Evolutionary conservation across 2,113 vertebrate genomes (phyloP).

Genomic region (Oceanites oceanicus): DNA sequence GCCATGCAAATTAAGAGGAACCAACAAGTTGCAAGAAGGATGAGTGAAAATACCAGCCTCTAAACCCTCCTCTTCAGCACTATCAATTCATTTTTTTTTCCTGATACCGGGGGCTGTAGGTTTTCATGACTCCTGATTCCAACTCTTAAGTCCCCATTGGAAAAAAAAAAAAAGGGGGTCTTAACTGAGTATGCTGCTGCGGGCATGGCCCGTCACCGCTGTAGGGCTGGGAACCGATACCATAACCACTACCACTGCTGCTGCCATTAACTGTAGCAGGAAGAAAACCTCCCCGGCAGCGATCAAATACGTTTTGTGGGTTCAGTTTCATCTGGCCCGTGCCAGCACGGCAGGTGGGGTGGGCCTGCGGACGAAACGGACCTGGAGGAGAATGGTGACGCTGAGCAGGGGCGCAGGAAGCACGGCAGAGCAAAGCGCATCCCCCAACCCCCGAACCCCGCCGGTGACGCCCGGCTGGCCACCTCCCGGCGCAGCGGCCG

Average conservation of each 20-base stretch:
- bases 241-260: rapidly evolving
- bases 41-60: background rate
- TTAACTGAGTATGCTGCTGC: background rate
- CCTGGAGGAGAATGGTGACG: background rate
- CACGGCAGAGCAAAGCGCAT: background rate
- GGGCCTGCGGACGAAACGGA: background rate
- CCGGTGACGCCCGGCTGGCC: rapidly evolving
- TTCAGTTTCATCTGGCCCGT: rapidly evolving
- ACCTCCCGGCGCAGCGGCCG: rapidly evolving
- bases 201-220: rapidly evolving
- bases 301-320: background rate
- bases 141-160: background rate
- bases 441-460: background rate
- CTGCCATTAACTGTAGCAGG: background rate
- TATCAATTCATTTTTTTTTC: background rate
- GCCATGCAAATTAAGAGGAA: background rate
- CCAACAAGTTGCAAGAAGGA: background rate
- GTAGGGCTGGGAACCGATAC: background rate
- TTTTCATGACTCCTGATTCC: background rate
- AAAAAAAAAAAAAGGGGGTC: background rate
- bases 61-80: background rate
- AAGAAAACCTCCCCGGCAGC: background rate
- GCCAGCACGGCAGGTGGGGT: background rate
- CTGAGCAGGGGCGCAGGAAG: rapidly evolving
- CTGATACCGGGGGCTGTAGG: background rate